Conservation (phyloP, 2,797 vertebrate genomes). For the Sebastes nivosus region DNA sequence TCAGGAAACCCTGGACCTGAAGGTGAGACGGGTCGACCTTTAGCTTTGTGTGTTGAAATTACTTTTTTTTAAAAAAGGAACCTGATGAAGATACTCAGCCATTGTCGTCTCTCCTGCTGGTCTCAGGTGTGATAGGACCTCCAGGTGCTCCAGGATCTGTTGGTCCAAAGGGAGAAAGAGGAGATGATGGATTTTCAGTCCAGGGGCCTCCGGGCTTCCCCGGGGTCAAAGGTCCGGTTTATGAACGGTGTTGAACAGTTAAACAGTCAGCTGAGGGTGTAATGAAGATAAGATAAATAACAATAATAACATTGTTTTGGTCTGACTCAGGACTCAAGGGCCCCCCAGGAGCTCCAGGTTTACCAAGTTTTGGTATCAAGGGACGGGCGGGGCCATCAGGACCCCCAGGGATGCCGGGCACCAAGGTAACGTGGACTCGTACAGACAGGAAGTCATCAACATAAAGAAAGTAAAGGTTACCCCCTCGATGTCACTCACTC, state of each 20-base stretch:
- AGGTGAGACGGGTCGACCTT: conserved; percentile 54
- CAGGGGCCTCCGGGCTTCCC: conserved; percentile 66
- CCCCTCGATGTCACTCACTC: too few species aligned
- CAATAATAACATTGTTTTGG: neutral
- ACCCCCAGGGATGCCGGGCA: conserved; percentile 74
- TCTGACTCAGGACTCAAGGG: conserved; percentile 74
- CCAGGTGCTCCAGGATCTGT: conserved; percentile 62
- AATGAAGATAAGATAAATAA: neutral
- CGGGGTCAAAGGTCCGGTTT: conserved; percentile 75
- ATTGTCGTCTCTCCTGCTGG: neutral
- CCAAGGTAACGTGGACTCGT: conserved; percentile 65
- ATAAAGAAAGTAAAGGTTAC: neutral
- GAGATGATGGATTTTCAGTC: conserved; percentile 65
- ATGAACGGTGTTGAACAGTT: neutral
- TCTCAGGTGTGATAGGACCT: conserved; percentile 68
- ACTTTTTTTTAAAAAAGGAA: neutral
- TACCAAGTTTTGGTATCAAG: conserved; percentile 65
- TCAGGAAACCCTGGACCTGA: conserved; percentile 67
- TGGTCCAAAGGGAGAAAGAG: conserved; percentile 71
- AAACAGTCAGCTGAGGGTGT: neutral
- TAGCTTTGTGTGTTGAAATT: neutral
- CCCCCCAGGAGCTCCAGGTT: conserved; percentile 63
- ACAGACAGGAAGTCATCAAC: neutral
- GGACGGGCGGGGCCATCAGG: conserved; percentile 79
- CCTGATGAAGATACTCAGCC: neutral